Conservation (phyloP, 2,888 invertebrate species). For the Brachypalpus laphriformis region DNA sequence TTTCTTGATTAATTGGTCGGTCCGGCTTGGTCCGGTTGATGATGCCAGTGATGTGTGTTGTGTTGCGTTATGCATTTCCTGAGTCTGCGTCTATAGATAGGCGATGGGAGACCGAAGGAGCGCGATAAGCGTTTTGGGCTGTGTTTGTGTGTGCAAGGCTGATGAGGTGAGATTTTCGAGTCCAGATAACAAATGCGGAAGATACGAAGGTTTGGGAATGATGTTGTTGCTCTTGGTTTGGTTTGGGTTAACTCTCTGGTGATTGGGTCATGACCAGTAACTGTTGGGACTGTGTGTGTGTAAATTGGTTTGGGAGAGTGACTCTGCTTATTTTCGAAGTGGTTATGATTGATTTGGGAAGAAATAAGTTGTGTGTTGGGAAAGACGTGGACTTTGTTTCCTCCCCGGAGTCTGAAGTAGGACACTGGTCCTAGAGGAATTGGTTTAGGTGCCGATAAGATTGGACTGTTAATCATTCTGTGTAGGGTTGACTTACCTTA, state of each 20-base stretch:
- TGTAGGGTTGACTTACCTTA: too few species aligned
- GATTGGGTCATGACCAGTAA: conserved; percentile 70
- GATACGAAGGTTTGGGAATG: conserved; percentile 59
- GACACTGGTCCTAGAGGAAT: background rate
- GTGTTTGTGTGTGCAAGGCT: background rate
- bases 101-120: conserved; percentile 21
- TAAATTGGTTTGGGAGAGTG: conserved; percentile 35
- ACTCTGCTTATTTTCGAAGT: conserved; percentile 16
- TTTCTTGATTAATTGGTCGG: conserved; percentile 73
- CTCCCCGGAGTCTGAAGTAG: background rate
- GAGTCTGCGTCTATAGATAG: background rate
- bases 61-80: conserved; percentile 54
- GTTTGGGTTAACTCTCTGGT: conserved; percentile 54
- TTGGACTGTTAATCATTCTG: conserved; percentile 1
- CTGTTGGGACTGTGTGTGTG: conserved; percentile 18
- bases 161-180: conserved; percentile 73
- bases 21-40: conserved; percentile 54
- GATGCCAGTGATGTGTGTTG: conserved; percentile 54
- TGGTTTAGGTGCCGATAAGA: background rate
- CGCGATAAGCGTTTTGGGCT: conserved; percentile 53
- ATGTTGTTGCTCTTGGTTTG: conserved; percentile 50
- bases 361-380: conserved; percentile 11
- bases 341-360: conserved; percentile 37
- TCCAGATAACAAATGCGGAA: conserved; percentile 73
- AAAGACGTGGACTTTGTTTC: conserved; percentile 1